Percentiles rank a stretch among this genome's conserved stretches.
Conservation (phyloP, 2,888 invertebrate species). For the Agrotis puta region DNA sequence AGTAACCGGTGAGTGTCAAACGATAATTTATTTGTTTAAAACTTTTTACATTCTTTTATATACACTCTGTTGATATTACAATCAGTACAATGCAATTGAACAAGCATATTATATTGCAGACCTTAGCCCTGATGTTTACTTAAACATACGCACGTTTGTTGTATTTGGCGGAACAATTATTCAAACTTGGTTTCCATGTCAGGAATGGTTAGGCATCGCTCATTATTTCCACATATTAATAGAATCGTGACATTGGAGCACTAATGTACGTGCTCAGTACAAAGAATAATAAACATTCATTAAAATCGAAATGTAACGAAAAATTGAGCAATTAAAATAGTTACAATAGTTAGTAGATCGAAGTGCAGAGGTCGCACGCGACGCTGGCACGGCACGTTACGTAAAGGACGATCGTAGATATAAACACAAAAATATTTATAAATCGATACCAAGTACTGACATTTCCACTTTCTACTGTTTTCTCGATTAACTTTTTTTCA, state of each 20-base stretch:
- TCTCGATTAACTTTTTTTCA: constrained; percentile 45
- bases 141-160: neutral
- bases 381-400: constrained; percentile 65
- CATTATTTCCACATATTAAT: constrained; percentile 9
- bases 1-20: constrained; percentile 43
- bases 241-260: constrained; percentile 38
- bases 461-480: constrained; percentile 37
- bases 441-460: constrained; percentile 52
- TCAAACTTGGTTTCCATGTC: constrained; percentile 12
- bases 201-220: constrained; percentile 1
- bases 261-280: constrained; percentile 22
- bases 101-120: constrained; percentile 16
- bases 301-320: constrained; percentile 53
- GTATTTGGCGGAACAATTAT: constrained; percentile 8
- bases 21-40: constrained; percentile 34
- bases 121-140: constrained; percentile 14
- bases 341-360: constrained; percentile 61
- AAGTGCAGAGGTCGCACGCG: constrained; percentile 63
- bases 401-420: constrained; percentile 63
- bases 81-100: constrained; percentile 10
- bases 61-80: constrained; percentile 36
- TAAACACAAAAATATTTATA: constrained; percentile 56
- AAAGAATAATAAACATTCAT: constrained; percentile 39
- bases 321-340: constrained; percentile 66
- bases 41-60: constrained; percentile 9